These are phyloP conservation scores for Nasua narica DNA, from an alignment of 2,797 vertebrate genomes.

Conservation along the genomic window DNA sequence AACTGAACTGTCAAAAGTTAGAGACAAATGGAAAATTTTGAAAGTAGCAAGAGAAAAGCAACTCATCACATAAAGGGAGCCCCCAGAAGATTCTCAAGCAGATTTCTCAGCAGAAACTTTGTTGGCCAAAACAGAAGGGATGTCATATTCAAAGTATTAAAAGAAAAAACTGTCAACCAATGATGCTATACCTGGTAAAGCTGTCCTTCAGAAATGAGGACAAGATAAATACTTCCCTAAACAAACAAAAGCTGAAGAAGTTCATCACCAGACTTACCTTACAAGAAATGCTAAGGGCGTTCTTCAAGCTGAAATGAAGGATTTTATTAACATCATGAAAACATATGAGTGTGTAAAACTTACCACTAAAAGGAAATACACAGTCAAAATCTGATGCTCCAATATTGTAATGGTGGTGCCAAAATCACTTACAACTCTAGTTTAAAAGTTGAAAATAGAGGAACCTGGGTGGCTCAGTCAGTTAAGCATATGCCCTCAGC, in stretches of 20 bases:
- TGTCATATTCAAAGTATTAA: not conserved
- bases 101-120: not conserved
- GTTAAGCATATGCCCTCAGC: not conserved
- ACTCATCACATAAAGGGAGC: not conserved
- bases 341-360: no score
- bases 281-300: not conserved
- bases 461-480: not conserved
- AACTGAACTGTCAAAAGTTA: not conserved
- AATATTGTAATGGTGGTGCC: not conserved
- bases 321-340: not conserved
- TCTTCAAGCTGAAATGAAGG: not conserved
- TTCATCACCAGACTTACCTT: no score
- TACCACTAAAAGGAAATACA: not conserved
- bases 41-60: not conserved
- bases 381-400: not conserved
- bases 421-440: not conserved
- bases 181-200: not conserved
- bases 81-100: not conserved
- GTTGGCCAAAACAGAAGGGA: not conserved
- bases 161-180: not conserved
- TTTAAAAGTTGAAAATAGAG: not conserved
- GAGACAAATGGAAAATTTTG: not conserved
- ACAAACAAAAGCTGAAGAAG: not conserved
- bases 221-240: not conserved
- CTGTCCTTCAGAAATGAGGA: not conserved